Base-by-base conservation (phyloP, 2,888 invertebrate species). In the Trichogramma evanescens region DNA sequence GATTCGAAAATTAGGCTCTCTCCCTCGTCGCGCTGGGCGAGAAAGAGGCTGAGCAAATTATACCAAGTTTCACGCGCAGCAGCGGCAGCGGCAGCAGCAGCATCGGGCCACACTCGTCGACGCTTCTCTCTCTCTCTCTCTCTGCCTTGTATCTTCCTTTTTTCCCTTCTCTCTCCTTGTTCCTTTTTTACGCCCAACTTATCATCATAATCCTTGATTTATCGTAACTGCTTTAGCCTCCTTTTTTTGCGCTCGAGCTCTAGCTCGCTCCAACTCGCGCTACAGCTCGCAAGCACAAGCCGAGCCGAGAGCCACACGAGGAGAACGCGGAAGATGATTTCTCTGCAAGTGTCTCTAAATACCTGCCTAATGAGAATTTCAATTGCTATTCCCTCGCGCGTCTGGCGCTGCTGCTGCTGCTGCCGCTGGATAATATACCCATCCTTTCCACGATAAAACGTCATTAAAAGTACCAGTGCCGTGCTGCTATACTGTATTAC, bases 331-430 rank as follows among this genome's bases (percentile, higher is more conserved):
- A 70, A 71, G 68, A 62, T 66, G 63, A 54, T 41, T 13, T 6
- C 6, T 10, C 7, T 6, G 59, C 56, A 71, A 72, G 65, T 69
- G 66, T 66, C 68, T 62, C 72, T 71, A 71, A 72, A 72, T 63
- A 68, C 66, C 64, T 65, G 65, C 65, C 69, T 72, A 70, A 71
- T 67, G 66, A 70, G 63, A 61, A 63, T 40, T 56, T 65, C 64
- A 70, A 72, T 71, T 67, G 65, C 64, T 65, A 62, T 26, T 26
- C 61, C 63, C 65, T 56, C 58, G 63, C 53, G 57, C 54, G 46
- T 42, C 58, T 56, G 38, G 50, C 51, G 50, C 45, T 58, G 50
- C 44, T 8, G 41, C 40, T 10, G 42, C 42, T 40, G 59, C 54
- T 58, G 53, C 50, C 51, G 38, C 55, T 43, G 42, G 42, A 42